Percentiles rank a stretch among this genome's conserved stretches.
Conservation (phyloP, 2,113 vertebrate genomes). For the Platanista minor region DNA sequence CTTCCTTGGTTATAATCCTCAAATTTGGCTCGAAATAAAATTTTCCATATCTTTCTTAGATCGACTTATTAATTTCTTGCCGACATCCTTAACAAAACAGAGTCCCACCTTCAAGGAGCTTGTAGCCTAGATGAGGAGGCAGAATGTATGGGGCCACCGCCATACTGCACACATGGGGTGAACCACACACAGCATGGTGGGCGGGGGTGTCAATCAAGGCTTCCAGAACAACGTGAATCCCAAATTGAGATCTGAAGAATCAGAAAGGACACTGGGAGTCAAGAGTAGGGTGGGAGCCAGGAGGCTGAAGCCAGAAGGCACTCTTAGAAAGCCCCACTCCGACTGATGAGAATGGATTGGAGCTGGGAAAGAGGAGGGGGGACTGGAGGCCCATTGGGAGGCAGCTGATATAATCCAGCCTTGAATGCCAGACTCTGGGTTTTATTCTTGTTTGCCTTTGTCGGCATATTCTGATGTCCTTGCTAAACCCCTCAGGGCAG, state of each 20-base stretch:
- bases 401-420: not conserved
- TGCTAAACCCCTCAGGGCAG: not conserved
- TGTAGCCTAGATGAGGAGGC: not conserved
- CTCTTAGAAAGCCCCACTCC: not conserved
- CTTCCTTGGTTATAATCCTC: too few relatives aligned
- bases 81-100: not conserved
- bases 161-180: not conserved
- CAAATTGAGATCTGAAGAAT: not conserved
- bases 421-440: not conserved
- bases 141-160: not conserved
- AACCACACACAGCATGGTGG: not conserved
- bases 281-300: not conserved
- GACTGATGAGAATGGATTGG: too few relatives aligned
- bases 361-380: not conserved
- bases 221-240: not conserved
- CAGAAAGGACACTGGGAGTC: not conserved
- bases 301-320: too few relatives aligned
- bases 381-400: not conserved
- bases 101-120: not conserved
- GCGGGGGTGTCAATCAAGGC: accelerated
- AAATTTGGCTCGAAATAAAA: too few relatives aligned
- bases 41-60: too few relatives aligned
- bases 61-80: too few relatives aligned
- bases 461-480: not conserved
- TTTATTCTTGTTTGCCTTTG: not conserved